These are phyloP conservation scores for Sandelia bainsii DNA, from an alignment of 2,797 vertebrate species.

Conservation along the genomic window DNA sequence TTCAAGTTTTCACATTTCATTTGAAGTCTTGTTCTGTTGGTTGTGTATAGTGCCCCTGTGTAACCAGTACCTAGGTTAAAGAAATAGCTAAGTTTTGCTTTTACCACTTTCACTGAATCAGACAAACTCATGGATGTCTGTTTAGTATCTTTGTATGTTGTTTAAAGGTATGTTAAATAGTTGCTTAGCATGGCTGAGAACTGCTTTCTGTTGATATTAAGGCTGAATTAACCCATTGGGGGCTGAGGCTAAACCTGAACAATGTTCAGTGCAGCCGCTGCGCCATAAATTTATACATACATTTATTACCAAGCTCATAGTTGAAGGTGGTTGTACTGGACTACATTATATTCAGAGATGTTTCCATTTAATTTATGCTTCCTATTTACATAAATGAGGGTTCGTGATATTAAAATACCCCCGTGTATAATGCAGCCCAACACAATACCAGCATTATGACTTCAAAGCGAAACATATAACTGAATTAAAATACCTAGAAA, in stretches of 20 bases:
- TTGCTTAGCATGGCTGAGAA: not conserved
- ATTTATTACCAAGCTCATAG: not conserved
- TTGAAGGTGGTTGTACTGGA: not conserved
- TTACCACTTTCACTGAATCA: slow-evolving; percentile 21
- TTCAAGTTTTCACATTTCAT: slow-evolving; percentile 23
- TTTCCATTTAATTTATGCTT: not conserved
- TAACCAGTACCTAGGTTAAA: slow-evolving; percentile 27
- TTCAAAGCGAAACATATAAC: not conserved
- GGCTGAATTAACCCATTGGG: no score
- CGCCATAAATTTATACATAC: no score
- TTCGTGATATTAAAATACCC: not conserved
- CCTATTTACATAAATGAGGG: not conserved
- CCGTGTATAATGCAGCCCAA: not conserved
- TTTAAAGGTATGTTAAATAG: slow-evolving; percentile 22
- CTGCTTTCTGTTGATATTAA: not conserved
- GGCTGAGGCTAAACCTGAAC: not conserved
- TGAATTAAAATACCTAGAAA: not conserved
- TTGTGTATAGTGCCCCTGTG: slow-evolving; percentile 13
- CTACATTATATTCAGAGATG: no score
- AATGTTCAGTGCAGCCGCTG: not conserved
- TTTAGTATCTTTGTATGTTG: slow-evolving; percentile 5
- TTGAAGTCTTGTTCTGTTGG: slow-evolving; percentile 42
- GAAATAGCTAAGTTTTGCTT: slow-evolving; percentile 21
- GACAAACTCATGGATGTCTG: slow-evolving; percentile 14
- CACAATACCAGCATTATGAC: not conserved